phyloP scores from a whole-genome alignment of 2,797 vertebrate species.

The Trachops cirrhosus region DNA sequence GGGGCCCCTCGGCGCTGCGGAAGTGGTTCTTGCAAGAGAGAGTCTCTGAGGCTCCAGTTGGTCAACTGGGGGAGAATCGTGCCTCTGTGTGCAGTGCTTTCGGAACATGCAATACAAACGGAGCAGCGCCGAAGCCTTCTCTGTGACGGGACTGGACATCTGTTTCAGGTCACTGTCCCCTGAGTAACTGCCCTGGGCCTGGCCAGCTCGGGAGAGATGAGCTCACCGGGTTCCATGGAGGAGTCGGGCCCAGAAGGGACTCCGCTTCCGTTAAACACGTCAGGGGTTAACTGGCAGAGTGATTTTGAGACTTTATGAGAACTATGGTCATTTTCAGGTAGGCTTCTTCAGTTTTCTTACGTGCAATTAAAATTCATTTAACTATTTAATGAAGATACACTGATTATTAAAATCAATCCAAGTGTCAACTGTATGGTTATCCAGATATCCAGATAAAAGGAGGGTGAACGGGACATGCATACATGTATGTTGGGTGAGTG shows the following conservation, averaged over 20 bases:
- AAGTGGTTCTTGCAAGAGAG: background rate
- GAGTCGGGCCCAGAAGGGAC: background rate
- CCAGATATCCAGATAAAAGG: background rate
- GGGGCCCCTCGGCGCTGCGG: background rate
- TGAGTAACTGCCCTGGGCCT: background rate
- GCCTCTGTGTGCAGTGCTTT: background rate
- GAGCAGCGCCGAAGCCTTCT: background rate
- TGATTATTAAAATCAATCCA: background rate
- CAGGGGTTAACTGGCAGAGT: background rate
- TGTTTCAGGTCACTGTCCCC: background rate
- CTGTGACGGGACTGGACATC: background rate
- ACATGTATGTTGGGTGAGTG: background rate
- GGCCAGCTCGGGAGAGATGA: background rate
- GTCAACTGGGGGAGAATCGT: background rate
- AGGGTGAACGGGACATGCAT: background rate
- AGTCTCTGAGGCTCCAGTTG: background rate
- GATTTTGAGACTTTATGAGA: background rate
- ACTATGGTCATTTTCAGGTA: background rate
- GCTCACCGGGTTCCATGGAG: background rate
- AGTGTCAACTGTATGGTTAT: background rate
- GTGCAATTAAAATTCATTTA: background rate
- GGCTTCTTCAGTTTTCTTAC: background rate
- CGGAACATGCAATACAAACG: background rate
- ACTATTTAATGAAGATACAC: background rate
- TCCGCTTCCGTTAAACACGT: background rate